Conservation (phyloP, 1,140 invertebrate species). For the Plodia interpunctella region DNA sequence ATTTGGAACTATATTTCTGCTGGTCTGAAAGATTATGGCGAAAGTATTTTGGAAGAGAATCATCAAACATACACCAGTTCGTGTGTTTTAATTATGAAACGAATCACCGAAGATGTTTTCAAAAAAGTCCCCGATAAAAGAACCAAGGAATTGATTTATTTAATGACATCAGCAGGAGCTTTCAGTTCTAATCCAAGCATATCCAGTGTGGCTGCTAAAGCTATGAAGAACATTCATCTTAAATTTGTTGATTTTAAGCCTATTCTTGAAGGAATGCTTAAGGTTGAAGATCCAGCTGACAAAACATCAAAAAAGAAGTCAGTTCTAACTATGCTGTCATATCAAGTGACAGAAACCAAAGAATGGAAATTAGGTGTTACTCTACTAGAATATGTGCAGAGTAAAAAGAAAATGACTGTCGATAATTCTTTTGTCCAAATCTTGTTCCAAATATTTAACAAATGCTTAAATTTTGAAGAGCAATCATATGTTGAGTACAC, state of each 20-base stretch:
- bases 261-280: constrained; percentile 79
- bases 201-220: constrained; percentile 78
- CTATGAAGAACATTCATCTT: constrained; percentile 84
- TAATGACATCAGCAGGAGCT: constrained; percentile 73
- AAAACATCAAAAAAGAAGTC: constrained; percentile 53
- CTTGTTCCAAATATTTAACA: constrained; percentile 89
- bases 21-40: constrained; percentile 61
- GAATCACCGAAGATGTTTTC: constrained; percentile 79
- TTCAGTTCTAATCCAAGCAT: constrained; percentile 78
- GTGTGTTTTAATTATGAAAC: constrained; percentile 71
- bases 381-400: constrained; percentile 90
- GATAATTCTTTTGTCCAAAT: constrained; percentile 82
- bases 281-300: constrained; percentile 49
- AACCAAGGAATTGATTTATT: constrained; percentile 62
- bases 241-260: constrained; percentile 80
- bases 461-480: constrained; percentile 88
- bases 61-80: constrained; percentile 52
- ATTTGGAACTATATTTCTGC: constrained; percentile 68
- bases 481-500: constrained; percentile 91
- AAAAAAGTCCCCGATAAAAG: constrained; percentile 63
- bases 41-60: constrained; percentile 48
- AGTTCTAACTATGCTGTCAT: constrained; percentile 69
- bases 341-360: constrained; percentile 78
- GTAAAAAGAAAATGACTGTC: constrained; percentile 84
- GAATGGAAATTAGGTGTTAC: constrained; percentile 88